Evolutionary conservation across 2,888 invertebrate genomes (phyloP).

Genomic region (Phymatocera aterrima): DNA sequence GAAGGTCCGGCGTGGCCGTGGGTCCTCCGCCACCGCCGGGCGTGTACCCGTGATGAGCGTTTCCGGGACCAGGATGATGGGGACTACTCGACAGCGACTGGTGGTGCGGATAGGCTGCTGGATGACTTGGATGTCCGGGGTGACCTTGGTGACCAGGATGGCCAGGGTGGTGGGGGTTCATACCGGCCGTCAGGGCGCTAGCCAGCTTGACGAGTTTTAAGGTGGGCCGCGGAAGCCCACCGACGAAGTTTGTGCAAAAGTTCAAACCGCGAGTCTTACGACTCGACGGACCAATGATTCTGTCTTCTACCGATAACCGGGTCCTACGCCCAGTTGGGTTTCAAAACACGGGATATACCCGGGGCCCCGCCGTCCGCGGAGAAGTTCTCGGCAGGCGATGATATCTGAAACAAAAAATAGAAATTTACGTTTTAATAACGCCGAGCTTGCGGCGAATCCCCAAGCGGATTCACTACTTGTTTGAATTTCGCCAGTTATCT

Average conservation of each 20-base stretch:
- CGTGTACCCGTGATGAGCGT: constrained; percentile 73
- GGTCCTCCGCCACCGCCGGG: constrained; percentile 68
- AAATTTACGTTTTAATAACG: neutral
- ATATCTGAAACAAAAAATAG: neutral
- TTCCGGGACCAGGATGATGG: constrained; percentile 71
- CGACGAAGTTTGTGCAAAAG: constrained; percentile 65
- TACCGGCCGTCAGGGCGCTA: constrained; percentile 88
- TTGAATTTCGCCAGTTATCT: neutral
- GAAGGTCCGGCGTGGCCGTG: constrained; percentile 72
- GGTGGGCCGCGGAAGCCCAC: constrained; percentile 71
- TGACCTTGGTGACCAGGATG: constrained; percentile 68
- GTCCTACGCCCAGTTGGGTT: constrained; percentile 7
- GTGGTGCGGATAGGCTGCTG: constrained; percentile 76
- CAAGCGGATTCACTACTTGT: no score
- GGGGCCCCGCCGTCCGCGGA: constrained; percentile 21
- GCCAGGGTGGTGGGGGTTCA: constrained; percentile 91
- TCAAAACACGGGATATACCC: constrained; percentile 5
- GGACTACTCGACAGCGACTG: constrained; percentile 76
- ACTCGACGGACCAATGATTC: constrained; percentile 23
- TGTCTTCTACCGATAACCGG: constrained; percentile 12
- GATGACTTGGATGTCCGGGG: constrained; percentile 85
- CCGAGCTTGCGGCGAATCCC: neutral
- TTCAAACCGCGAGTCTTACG: constrained; percentile 29
- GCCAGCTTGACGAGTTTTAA: constrained; percentile 88
- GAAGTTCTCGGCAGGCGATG: constrained; percentile 27